Percentiles rank a stretch among this genome's conserved stretches.
phyloP scores from a whole-genome alignment of 2,113 vertebrate genomes.

The Cryptotis parvus region DNA sequence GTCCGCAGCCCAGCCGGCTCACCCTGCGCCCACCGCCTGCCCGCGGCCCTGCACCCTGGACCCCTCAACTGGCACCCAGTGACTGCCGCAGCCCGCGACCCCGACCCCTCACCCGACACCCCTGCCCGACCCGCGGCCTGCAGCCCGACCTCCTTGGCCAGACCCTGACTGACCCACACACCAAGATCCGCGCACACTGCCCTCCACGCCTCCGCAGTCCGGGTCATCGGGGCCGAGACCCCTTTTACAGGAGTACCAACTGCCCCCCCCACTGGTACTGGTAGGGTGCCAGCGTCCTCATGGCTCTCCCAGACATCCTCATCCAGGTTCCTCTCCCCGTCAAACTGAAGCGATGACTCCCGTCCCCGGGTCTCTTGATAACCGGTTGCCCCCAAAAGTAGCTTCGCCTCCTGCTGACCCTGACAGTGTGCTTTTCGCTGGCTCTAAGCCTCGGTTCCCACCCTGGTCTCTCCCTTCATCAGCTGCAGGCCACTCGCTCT shows the following conservation, averaged over 20 bases:
- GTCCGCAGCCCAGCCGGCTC: background rate
- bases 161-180: no score
- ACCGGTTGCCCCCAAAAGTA: background rate
- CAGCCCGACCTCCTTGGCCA: no score
- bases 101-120: no score
- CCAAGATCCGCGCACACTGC: no score
- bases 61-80: background rate
- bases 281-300: background rate
- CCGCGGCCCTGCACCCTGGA: background rate
- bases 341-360: background rate
- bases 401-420: background rate
- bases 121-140: no score
- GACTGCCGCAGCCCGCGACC: no score
- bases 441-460: background rate
- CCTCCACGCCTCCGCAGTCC: no score
- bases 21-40: background rate
- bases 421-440: background rate
- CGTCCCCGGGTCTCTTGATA: conserved; percentile 23
- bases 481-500: background rate
- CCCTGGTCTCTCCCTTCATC: background rate
- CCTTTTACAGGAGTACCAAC: conserved; percentile 28
- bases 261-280: background rate
- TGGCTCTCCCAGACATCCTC: background rate
- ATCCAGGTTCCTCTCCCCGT: background rate
- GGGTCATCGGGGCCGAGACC: background rate